Evolutionary conservation across 2,797 vertebrate genomes (phyloP), one percentile per base, ranked within the genome.

Genomic region (Myotis pilosus): DNA sequence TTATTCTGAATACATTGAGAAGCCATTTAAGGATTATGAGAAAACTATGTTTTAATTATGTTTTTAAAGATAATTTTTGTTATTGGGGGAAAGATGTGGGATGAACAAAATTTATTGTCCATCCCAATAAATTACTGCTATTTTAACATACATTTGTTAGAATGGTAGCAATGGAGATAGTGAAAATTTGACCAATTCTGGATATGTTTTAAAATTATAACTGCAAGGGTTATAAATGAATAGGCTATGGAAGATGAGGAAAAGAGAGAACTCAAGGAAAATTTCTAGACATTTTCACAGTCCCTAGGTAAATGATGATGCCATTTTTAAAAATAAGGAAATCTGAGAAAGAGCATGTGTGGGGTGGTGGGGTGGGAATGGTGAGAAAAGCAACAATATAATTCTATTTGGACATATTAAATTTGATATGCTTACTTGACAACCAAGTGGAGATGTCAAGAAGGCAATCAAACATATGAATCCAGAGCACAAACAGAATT

Each of bases 11-110:
- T 28, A 44, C 6, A 30, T 20, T 79, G 12, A 64, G 20, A 60
- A 89, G 28, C 7, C 15, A 89, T 83, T 51, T 15, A 49, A 78
- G 6, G 16, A 44, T 79, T 41, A n/a, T 55, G 22, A 78, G 5
- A 2, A 88, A 71, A 82, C 64, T 2, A 38, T 36, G 6, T 53
- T 92, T 80, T 80, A 68, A 80, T 47, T 66, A 53, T 53, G 15
- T 51, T 84, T 71, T 72, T 57, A 76, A 80, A 33, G 8, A 60
- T 62, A 78, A 36, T 6, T 33, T 85, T 94, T 92, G 4, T 76
- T 85, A 44, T 25, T 89, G 16, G 28, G n/a, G 49, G 17, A 8
- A 76, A 68, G 16, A 62, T 87, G 33, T 84, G 5, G 44, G 28
- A 62, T 68, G 15, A 57, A 69, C 30, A 82, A 55, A 76, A 90